Conservation (phyloP, 2,113 vertebrate genomes). For the Pomatorhinus ruficollis region DNA sequence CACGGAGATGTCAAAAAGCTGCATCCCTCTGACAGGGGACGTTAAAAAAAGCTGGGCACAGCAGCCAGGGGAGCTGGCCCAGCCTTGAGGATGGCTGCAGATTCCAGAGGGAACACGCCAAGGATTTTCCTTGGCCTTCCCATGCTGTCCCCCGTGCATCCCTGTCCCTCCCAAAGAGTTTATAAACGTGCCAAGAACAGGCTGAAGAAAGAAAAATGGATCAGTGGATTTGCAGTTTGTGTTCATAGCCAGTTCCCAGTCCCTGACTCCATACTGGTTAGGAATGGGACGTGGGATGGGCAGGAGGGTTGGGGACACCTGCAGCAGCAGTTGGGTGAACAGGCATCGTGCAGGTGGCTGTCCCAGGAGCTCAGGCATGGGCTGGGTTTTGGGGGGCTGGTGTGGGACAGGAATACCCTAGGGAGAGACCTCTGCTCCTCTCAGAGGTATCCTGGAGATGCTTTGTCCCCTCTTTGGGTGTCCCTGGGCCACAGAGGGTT, state of each 20-base stretch:
- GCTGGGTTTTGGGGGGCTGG: neutral
- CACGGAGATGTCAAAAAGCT: constrained; percentile 21
- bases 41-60: neutral
- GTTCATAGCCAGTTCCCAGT: rapidly evolving
- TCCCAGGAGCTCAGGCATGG: neutral
- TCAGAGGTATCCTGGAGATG: rapidly evolving
- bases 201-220: neutral
- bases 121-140: neutral
- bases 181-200: neutral
- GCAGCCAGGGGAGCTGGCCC: neutral
- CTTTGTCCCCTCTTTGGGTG: neutral
- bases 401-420: neutral
- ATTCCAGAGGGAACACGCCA: neutral
- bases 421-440: neutral
- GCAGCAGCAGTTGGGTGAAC: neutral
- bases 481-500: neutral
- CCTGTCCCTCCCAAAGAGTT: neutral
- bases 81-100: neutral
- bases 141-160: neutral
- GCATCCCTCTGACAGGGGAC: neutral
- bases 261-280: rapidly evolving
- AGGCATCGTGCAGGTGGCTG: neutral
- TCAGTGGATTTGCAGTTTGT: neutral
- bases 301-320: rapidly evolving
- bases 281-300: neutral